Evolutionary conservation across 2,888 invertebrate genomes (phyloP).

Genomic region (Apomyelois bistriatella): DNA sequence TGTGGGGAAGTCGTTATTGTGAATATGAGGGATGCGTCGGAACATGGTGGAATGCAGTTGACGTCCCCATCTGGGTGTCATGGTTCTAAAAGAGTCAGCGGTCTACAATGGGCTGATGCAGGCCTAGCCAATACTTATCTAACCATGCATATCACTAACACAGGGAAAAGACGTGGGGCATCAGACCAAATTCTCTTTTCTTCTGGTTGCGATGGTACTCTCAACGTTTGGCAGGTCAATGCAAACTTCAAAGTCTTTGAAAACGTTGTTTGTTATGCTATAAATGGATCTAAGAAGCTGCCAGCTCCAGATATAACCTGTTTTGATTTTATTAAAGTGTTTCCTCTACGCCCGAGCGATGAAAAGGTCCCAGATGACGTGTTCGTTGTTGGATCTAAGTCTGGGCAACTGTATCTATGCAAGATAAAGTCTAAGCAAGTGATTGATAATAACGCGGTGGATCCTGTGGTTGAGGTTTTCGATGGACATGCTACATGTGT

Average conservation of each 20-base stretch:
- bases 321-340: slow-evolving; percentile 58
- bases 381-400: slow-evolving; percentile 57
- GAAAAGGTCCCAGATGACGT: slow-evolving; percentile 48
- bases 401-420: slow-evolving; percentile 51
- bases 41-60: slow-evolving; percentile 38
- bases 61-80: slow-evolving; percentile 54
- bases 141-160: slow-evolving; percentile 49
- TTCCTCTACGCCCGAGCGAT: slow-evolving; percentile 44
- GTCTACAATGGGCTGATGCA: slow-evolving; percentile 55
- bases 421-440: slow-evolving; percentile 35
- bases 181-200: slow-evolving; percentile 54
- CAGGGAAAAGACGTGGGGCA: slow-evolving; percentile 52
- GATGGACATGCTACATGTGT: slow-evolving; percentile 53
- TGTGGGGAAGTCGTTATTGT: slow-evolving; percentile 63
- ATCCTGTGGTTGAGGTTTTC: slow-evolving; percentile 51
- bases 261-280: slow-evolving; percentile 42
- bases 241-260: slow-evolving; percentile 47
- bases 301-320: slow-evolving; percentile 50
- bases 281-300: slow-evolving; percentile 47
- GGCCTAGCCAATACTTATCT: slow-evolving; percentile 46
- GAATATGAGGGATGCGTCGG: slow-evolving; percentile 38
- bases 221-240: slow-evolving; percentile 65
- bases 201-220: slow-evolving; percentile 45
- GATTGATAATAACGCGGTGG: slow-evolving; percentile 32
- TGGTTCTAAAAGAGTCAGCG: slow-evolving; percentile 48